Evolutionary conservation across 1,140 invertebrate species (phyloP).

Genomic region (Achroia grisella): DNA sequence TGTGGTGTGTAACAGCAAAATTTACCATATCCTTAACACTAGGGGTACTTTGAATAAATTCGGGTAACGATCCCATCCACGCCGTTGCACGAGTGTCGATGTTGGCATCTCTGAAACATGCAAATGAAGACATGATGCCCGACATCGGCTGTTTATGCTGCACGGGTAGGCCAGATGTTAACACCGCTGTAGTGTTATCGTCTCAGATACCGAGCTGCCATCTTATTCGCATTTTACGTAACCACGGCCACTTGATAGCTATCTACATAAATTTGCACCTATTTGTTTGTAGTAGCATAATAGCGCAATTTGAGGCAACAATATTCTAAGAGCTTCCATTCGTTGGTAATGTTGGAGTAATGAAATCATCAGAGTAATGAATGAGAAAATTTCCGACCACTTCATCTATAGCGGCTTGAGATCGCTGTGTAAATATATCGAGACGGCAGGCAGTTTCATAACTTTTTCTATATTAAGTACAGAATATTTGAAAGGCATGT

Average conservation of each 20-base stretch:
- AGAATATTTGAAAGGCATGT: too few relatives aligned
- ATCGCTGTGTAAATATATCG: too few relatives aligned
- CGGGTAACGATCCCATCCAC: conserved; percentile 37
- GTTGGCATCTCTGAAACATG: conserved; percentile 37
- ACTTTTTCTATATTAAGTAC: too few relatives aligned
- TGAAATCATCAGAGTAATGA: conserved; percentile 25
- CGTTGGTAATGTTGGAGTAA: conserved; percentile 35
- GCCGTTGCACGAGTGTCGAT: conserved; percentile 28
- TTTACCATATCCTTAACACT: too few relatives aligned
- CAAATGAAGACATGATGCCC: conserved; percentile 56
- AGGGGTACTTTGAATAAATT: conserved; percentile 43
- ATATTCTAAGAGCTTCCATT: conserved; percentile 36
- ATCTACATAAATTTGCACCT: conserved; percentile 65
- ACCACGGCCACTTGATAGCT: conserved; percentile 50
- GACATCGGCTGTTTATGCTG: conserved; percentile 42
- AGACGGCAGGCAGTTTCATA: neutral
- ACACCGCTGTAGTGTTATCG: conserved; percentile 45
- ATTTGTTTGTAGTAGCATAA: conserved; percentile 56
- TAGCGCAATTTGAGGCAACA: conserved; percentile 46
- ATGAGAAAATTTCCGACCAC: conserved; percentile 16
- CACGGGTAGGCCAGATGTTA: conserved; percentile 38
- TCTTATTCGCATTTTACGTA: conserved; percentile 56
- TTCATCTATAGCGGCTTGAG: conserved; percentile 3
- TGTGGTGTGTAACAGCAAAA: too few relatives aligned
- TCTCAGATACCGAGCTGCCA: conserved; percentile 24